Percentiles rank a stretch among this genome's conserved stretches.
phyloP scores from a whole-genome alignment of 2,797 vertebrate genomes.

The Lates japonicus region DNA sequence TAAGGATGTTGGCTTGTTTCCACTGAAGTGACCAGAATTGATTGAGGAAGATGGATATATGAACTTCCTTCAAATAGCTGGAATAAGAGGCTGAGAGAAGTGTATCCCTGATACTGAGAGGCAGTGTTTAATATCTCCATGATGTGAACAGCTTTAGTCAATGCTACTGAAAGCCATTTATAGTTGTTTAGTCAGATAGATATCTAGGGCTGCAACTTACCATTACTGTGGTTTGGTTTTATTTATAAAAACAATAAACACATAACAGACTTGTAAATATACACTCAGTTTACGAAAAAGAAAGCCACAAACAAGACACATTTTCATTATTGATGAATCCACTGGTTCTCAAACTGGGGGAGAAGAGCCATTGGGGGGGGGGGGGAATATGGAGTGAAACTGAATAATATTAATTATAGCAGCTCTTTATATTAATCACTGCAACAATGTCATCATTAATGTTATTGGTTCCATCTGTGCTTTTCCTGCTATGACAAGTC shows the following conservation, averaged over 20 bases:
- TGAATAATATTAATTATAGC: neutral
- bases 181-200: neutral
- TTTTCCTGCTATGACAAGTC: neutral
- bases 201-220: neutral
- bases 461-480: neutral
- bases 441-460: neutral
- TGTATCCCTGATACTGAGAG: neutral
- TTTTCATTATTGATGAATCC: neutral
- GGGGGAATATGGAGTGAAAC: neutral
- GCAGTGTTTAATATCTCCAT: slow-evolving; percentile 1
- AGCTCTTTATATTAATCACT: neutral
- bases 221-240: neutral
- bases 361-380: too few relatives aligned
- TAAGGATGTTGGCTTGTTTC: slow-evolving; percentile 36
- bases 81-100: slow-evolving; percentile 4
- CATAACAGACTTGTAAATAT: neutral
- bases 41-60: slow-evolving; percentile 38
- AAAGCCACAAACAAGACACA: neutral
- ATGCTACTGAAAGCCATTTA: neutral
- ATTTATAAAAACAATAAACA: neutral
- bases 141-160: neutral
- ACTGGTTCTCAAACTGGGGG: neutral
- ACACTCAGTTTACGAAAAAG: neutral
- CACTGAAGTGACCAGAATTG: slow-evolving; percentile 48
- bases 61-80: slow-evolving; percentile 23